These are phyloP conservation scores for Mythimna albipuncta DNA, from an alignment of 2,888 invertebrate genomes.

Conservation along the genomic window DNA sequence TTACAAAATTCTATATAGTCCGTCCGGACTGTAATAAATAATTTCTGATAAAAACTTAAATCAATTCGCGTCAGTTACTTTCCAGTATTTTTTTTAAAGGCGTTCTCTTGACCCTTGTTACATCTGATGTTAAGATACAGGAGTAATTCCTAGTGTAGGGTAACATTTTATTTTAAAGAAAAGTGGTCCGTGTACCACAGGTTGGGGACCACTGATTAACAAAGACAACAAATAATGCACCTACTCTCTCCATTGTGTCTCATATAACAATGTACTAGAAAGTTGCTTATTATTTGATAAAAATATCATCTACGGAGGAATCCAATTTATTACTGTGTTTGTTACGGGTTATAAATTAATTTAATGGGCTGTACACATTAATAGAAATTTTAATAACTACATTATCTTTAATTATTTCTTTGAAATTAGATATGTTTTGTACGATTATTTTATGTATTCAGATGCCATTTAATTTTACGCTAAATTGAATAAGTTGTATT, in stretches of 20 bases:
- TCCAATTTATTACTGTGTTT: slow-evolving; percentile 16
- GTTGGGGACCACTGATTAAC: not conserved
- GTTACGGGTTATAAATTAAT: slow-evolving; percentile 23
- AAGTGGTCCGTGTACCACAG: not conserved
- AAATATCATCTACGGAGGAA: slow-evolving; percentile 10
- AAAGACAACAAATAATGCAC: slow-evolving; percentile 16
- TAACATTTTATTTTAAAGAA: no score
- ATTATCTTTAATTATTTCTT: slow-evolving; percentile 23
- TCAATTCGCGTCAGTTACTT: no score
- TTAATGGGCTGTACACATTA: slow-evolving; percentile 1
- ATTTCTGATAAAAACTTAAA: no score
- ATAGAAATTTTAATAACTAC: slow-evolving; percentile 16
- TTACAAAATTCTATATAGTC: no score
- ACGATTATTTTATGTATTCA: slow-evolving; percentile 13
- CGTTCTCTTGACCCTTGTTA: no score
- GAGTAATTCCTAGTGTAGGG: no score
- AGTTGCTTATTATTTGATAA: slow-evolving; percentile 22
- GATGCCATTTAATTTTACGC: slow-evolving; percentile 2
- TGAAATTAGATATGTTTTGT: not conserved
- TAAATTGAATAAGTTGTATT: not conserved
- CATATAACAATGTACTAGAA: slow-evolving; percentile 37
- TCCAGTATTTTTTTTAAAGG: no score
- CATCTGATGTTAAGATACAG: no score
- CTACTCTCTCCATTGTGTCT: slow-evolving; percentile 55
- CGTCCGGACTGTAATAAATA: no score